These are phyloP conservation scores for Diachrysia chrysitis DNA, from an alignment of 2,888 invertebrate species.

Conservation along the genomic window DNA sequence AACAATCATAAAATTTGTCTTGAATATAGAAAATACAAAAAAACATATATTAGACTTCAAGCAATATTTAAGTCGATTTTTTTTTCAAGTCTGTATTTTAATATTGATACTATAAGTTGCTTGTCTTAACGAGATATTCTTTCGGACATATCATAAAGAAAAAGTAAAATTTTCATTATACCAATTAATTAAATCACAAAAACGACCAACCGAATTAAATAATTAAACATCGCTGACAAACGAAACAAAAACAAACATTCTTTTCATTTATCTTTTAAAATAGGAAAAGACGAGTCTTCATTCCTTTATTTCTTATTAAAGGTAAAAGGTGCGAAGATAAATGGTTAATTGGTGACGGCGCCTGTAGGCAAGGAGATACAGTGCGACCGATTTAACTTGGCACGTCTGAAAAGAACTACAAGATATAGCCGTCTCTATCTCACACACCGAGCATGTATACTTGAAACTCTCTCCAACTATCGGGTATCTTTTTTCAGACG, in stretches of 20 bases:
- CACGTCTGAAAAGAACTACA: constrained; percentile 1
- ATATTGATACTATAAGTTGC: no score
- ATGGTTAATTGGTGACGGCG: constrained; percentile 61
- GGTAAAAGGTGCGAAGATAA: constrained; percentile 52
- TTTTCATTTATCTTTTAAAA: constrained; percentile 52
- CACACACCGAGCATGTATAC: neutral
- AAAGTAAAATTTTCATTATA: neutral
- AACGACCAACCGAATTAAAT: neutral
- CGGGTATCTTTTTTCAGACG: neutral
- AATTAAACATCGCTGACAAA: constrained; percentile 18
- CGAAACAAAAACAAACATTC: constrained; percentile 17
- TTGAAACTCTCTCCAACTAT: neutral
- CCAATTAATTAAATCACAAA: constrained; percentile 1
- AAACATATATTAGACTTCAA: no score
- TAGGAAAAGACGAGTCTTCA: constrained; percentile 42
- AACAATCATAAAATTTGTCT: neutral
- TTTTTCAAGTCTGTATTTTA: neutral
- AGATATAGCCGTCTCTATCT: neutral
- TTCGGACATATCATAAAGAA: neutral
- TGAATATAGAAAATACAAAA: no score
- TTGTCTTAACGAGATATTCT: no score
- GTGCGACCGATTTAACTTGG: constrained; percentile 12
- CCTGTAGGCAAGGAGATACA: constrained; percentile 44
- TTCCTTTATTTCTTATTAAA: constrained; percentile 48
- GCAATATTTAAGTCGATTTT: no score